Conservation (phyloP, 2,797 vertebrate species). For the Sebastes jordani region DNA sequence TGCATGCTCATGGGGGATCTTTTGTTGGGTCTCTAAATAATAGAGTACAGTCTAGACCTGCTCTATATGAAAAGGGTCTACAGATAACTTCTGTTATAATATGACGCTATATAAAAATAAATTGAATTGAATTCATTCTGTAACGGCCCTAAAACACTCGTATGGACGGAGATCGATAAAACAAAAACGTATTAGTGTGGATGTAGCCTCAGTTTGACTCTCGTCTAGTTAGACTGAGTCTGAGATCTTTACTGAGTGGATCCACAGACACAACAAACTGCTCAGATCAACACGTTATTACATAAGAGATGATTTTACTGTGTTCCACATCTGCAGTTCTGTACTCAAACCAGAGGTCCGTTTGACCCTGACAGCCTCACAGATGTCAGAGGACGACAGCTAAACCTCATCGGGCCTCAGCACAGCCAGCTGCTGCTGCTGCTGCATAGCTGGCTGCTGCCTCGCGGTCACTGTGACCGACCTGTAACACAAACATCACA, state of each 20-base stretch:
- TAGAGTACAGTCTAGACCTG: too few species aligned
- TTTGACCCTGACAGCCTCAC: constrained; percentile 2
- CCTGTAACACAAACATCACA: neutral
- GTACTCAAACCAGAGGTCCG: neutral
- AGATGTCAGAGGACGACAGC: neutral
- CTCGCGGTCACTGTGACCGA: neutral
- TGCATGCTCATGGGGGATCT: too few species aligned
- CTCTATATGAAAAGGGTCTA: too few species aligned
- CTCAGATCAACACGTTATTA: neutral
- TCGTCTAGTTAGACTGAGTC: neutral
- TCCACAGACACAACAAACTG: neutral
- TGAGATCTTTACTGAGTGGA: neutral
- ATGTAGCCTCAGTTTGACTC: too few species aligned
- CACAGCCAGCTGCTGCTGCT: neutral
- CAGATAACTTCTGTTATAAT: too few species aligned
- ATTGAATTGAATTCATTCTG: too few species aligned
- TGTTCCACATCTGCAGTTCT: neutral
- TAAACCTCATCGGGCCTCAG: neutral
- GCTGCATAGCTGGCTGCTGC: constrained; percentile 22
- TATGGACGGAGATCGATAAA: too few species aligned
- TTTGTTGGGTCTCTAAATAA: too few species aligned
- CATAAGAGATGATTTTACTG: neutral
- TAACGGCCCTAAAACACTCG: too few species aligned
- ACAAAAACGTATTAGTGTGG: too few species aligned
- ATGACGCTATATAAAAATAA: too few species aligned